A percentile compares a stretch with the other conserved stretches of the same genome.
Evolutionary conservation across 1,140 invertebrate genomes (phyloP).

Genomic region (Latrodectus geometricus): DNA sequence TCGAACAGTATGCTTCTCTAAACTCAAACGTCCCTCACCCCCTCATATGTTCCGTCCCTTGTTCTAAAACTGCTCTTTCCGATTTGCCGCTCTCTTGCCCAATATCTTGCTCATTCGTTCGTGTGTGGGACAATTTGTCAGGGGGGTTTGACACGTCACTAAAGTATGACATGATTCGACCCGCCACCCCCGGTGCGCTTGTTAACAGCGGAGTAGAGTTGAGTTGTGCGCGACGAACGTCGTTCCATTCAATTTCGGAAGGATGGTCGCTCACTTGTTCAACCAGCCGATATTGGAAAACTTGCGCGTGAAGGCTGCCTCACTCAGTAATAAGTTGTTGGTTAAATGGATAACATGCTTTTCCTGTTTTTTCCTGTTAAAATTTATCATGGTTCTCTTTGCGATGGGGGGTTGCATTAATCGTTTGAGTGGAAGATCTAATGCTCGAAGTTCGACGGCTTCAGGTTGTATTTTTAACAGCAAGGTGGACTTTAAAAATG

Average conservation of each 20-base stretch:
- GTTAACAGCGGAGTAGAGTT: background rate
- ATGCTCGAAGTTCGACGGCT: background rate
- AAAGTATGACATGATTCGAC: slow-evolving; percentile 57
- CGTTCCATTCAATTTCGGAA: slow-evolving; percentile 37
- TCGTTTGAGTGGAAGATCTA: background rate
- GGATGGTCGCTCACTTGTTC: slow-evolving; percentile 17
- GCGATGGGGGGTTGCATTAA: background rate
- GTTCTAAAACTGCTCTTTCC: slow-evolving; percentile 5
- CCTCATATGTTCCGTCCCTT: background rate
- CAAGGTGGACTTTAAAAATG: no score
- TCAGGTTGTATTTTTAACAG: background rate
- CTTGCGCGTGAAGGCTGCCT: background rate
- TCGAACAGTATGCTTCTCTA: slow-evolving; percentile 37
- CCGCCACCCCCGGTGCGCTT: background rate
- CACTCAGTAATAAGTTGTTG: slow-evolving; percentile 30
- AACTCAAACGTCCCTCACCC: background rate
- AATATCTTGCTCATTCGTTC: slow-evolving; percentile 54
- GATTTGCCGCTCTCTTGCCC: slow-evolving; percentile 58
- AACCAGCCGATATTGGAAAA: slow-evolving; percentile 41
- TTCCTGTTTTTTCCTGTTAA: background rate
- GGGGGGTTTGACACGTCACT: slow-evolving; percentile 51
- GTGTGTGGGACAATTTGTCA: slow-evolving; percentile 54
- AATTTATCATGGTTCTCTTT: background rate
- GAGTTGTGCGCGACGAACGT: background rate
- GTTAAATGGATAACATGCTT: slow-evolving; percentile 44